Evolutionary conservation across 2,113 vertebrate species (phyloP), one percentile per base, ranked within the genome.

Genomic region (Mesitornis unicolor): DNA sequence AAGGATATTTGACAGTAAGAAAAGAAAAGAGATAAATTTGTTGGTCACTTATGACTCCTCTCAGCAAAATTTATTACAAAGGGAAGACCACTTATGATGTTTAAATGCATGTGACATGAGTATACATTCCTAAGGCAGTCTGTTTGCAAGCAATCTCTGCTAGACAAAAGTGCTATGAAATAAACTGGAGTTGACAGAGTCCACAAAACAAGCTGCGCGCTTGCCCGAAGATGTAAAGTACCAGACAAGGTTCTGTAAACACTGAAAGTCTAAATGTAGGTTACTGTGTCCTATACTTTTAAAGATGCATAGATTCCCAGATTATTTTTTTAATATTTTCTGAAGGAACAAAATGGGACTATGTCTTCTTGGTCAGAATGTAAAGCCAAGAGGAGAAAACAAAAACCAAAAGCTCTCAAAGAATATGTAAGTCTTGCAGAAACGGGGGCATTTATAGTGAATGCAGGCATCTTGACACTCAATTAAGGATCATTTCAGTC

Each of bases 141-240:
- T 89, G 53, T 59, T 95, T 96, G 73, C 84, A 90, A 95, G 89
- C 29, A 92, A 57, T 82, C 57, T 60, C 36, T 80, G 88, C 93
- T 78, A 96, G 65, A 84, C 43, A 91, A 82, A 90, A 61, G 74
- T 75, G 38, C 26, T 84, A 53, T 70, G 59, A 95, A 92, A 84
- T 63, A 88, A 97, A 97, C 31, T 69, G 29, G 48, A 92, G 51
- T 65, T 90, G 96, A 89, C 93, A 93, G 79, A 88, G 53, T 93
- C 95, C 92, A 94, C 97, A 96, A 96, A 96, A 94, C 84, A 94
- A 95, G 64, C 68, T 88, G 51, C 59, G 26, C 36, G 53, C n/a
- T 96, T 93, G 95, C 94, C 94, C 82, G 71, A 91, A 97, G 93
- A 73, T 80, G 53, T 51, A 28, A 90, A 85, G 29, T 64, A 82